Base-by-base conservation (phyloP, 1,140 invertebrate species). In the Heliothis subflexa region DNA sequence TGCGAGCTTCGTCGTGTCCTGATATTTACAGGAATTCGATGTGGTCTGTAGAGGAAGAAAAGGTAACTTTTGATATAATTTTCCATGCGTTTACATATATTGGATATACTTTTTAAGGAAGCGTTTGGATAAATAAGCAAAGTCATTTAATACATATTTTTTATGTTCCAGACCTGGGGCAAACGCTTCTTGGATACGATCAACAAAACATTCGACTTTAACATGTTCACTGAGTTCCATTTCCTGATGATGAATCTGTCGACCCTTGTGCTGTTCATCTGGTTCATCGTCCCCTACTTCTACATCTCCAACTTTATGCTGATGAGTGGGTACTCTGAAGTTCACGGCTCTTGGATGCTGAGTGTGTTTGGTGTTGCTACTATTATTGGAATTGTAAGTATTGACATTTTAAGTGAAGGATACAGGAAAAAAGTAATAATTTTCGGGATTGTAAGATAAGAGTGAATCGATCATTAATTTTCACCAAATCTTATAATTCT, bases 281-380 rank as follows among this genome's bases (percentile, higher is more conserved):
- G 97, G 97, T 98, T 98, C 89, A 98, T 98, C 85, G 97, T 98
- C 73, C 98, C 98, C 54, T 98, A 98, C 94, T 97, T 98, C 87
- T 99, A 98, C 89, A 95, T 98, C 40, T 96, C 97, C 28, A 97
- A 98, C 55, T 96, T 96, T 85, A 95, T 97, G 93, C 95, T 93
- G 21, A 93, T 95, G 72, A 95, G 96, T 81, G 94, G 95, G 1
- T 97, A 97, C 84, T 94, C 96, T 1, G 96, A 97, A 76, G 95
- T 96, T 3, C 95, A 97, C 55, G 97, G 96, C 52, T 97, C 97
- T 1, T 95, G 96, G 80, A 95, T 98, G 72, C 96, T 98, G 78
- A 97, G 97, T 74, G 95, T 97, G 13, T 97, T 98, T 80, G 98
- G 98, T 79, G 96, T 98, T 79, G 96, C 97, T 1, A 98, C 98